Percentiles rank a stretch among this genome's conserved stretches.
These are phyloP conservation scores for Brachypodius melanocephalos DNA, from an alignment of 2,113 vertebrate genomes.

Conservation along the genomic window DNA sequence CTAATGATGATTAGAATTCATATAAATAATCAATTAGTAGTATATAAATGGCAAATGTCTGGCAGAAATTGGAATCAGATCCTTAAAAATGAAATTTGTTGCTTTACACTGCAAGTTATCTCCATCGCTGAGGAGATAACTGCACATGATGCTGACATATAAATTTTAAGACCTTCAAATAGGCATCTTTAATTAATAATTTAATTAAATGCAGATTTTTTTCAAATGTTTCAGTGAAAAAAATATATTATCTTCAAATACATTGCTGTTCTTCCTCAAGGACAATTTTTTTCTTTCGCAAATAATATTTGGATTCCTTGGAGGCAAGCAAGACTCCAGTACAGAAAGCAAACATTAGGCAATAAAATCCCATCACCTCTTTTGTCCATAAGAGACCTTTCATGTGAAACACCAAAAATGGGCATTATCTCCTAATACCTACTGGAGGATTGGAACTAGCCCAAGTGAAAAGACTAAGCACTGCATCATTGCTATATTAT, in stretches of 20 bases:
- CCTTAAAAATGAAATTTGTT: not conserved
- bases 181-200: not conserved
- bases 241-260: not conserved
- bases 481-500: constrained; percentile 15
- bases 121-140: not conserved
- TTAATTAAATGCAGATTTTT: not conserved
- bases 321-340: not conserved
- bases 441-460: constrained; percentile 16
- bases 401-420: constrained; percentile 27
- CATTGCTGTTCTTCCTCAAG: not conserved
- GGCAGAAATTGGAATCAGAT: not conserved
- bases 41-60: not conserved
- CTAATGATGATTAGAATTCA: not conserved
- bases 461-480: constrained; percentile 38
- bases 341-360: not conserved
- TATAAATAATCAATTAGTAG: not conserved
- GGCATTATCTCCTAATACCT: constrained; percentile 32
- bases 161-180: not conserved
- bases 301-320: not conserved
- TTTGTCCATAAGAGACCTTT: constrained; percentile 3
- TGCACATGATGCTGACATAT: not conserved
- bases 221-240: not conserved
- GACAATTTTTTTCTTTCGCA: not conserved
- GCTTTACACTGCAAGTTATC: not conserved
- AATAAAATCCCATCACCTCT: constrained; percentile 9